Evolutionary conservation across 2,113 vertebrate genomes (phyloP).

Genomic region (Zosterops japonicus): DNA sequence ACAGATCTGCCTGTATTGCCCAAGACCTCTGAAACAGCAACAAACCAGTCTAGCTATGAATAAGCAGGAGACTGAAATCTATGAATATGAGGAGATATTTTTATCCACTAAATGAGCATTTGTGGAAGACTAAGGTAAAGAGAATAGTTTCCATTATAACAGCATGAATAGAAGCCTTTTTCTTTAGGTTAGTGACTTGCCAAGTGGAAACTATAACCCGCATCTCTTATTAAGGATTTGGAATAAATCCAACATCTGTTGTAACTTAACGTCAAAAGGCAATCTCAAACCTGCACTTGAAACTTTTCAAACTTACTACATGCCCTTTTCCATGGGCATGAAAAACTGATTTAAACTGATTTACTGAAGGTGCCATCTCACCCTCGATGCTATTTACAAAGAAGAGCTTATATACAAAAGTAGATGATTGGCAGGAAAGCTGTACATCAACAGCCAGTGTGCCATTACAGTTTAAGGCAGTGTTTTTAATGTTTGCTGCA

Average conservation of each 20-base stretch:
- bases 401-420: background rate
- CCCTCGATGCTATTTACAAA: background rate
- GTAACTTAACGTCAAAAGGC: constrained; percentile 25
- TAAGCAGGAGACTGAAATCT: constrained; percentile 17
- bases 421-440: background rate
- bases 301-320: background rate
- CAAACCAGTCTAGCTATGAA: background rate
- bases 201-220: constrained; percentile 40
- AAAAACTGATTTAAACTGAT: background rate
- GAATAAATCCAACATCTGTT: constrained; percentile 43
- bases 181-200: constrained; percentile 21
- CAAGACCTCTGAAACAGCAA: background rate
- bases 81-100: constrained; percentile 13
- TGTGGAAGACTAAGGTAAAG: constrained; percentile 40
- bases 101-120: constrained; percentile 13
- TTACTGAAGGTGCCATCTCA: background rate
- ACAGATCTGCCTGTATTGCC: background rate
- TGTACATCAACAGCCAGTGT: background rate
- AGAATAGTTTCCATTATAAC: constrained; percentile 48
- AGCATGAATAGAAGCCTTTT: constrained; percentile 49
- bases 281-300: background rate
- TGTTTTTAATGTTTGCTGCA: background rate
- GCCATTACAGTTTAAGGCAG: background rate
- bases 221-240: constrained; percentile 33
- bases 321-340: background rate